A percentile compares a stretch with the other conserved stretches of the same genome.
These are phyloP conservation scores for Ceuthmochares aereus DNA, from an alignment of 2,113 vertebrate genomes.

Conservation along the genomic window DNA sequence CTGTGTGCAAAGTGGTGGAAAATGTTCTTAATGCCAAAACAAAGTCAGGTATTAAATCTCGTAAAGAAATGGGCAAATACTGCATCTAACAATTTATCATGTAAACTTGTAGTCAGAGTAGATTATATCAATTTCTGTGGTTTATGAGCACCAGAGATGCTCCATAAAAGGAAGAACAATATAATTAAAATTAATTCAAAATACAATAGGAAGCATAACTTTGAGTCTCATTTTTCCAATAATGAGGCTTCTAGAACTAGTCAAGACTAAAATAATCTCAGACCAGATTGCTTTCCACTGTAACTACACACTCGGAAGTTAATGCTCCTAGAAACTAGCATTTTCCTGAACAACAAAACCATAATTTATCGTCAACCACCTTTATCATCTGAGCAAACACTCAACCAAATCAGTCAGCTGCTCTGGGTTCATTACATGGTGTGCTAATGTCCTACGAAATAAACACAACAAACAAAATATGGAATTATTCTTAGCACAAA, in stretches of 20 bases:
- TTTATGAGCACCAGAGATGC: neutral
- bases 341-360: conserved; percentile 29
- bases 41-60: neutral
- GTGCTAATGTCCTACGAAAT: neutral
- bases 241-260: neutral
- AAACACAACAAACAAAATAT: conserved; percentile 43
- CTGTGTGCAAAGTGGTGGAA: neutral
- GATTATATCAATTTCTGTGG: neutral
- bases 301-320: neutral
- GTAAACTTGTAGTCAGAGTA: neutral
- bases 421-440: neutral
- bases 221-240: conserved; percentile 1
- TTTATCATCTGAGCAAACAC: neutral
- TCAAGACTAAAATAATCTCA: neutral
- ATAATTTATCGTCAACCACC: conserved; percentile 33
- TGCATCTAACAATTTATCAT: neutral
- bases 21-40: neutral
- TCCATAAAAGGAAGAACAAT: conserved; percentile 21
- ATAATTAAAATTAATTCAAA: conserved; percentile 12
- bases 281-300: neutral
- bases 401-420: conserved; percentile 6
- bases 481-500: conserved; percentile 22
- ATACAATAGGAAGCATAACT: neutral
- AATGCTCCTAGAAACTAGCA: conserved; percentile 2
- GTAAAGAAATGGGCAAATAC: neutral